These are phyloP conservation scores for Rhamnusium bicolor DNA, from an alignment of 2,888 invertebrate species.

Conservation along the genomic window DNA sequence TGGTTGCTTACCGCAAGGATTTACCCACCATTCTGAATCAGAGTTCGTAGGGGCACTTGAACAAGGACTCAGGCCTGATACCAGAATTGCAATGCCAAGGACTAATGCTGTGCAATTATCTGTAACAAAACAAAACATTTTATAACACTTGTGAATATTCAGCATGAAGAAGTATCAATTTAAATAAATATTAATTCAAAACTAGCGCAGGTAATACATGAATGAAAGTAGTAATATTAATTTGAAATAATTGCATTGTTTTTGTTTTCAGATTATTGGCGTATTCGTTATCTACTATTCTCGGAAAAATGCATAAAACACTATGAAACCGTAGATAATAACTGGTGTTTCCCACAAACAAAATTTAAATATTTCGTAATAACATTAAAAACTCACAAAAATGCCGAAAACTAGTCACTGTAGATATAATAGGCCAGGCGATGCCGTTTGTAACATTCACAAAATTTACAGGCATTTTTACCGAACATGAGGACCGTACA, in stretches of 20 bases:
- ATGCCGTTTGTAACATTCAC: conserved; percentile 16
- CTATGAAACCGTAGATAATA: not conserved
- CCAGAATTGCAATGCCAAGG: conserved; percentile 41
- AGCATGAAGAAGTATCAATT: no score
- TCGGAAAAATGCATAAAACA: not conserved
- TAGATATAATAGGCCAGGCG: conserved; percentile 1
- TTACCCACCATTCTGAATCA: conserved; percentile 51
- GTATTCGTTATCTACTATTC: no score
- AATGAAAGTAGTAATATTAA: not conserved
- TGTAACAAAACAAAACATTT: conserved; percentile 46
- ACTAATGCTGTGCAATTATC: conserved; percentile 49
- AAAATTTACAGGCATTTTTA: conserved; percentile 40
- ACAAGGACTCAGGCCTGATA: conserved; percentile 44
- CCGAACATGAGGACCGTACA: conserved; percentile 43
- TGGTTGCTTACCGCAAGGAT: conserved; percentile 54
- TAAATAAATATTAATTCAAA: not conserved
- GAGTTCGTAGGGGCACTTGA: conserved; percentile 44
- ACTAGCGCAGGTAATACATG: not conserved
- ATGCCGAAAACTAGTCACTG: not conserved
- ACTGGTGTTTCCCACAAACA: not conserved
- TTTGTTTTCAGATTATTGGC: no score
- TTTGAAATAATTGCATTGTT: no score
- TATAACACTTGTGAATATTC: no score
- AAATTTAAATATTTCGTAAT: conserved; percentile 2
- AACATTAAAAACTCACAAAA: conserved; percentile 2